These are phyloP conservation scores for Sebastes miniatus DNA, from an alignment of 2,797 vertebrate genomes.

Conservation along the genomic window DNA sequence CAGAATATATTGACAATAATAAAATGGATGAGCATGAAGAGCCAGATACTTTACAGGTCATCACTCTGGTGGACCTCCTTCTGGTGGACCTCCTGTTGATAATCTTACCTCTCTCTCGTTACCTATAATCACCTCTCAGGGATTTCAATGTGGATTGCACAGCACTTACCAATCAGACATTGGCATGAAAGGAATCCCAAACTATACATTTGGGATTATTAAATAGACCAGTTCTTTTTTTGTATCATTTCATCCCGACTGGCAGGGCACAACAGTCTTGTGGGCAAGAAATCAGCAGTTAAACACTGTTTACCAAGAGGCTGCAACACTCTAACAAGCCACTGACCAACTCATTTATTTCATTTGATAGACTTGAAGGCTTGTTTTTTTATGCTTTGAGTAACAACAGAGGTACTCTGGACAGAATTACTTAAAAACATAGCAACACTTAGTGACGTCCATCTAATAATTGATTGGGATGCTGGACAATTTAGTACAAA, in stretches of 20 bases:
- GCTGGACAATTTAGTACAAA: not conserved
- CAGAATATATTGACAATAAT: not conserved
- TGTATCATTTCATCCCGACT: not conserved
- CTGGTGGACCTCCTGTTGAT: not conserved
- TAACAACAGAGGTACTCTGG: not conserved
- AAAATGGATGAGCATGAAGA: not conserved
- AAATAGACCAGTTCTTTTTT: not conserved
- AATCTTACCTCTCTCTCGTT: not conserved
- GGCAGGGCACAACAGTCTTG: not conserved
- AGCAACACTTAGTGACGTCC: not conserved
- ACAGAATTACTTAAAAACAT: no score
- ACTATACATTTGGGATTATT: not conserved
- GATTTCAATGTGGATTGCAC: not conserved
- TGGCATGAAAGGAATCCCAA: not conserved
- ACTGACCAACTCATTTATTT: not conserved
- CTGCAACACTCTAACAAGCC: not conserved
- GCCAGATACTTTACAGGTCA: not conserved
- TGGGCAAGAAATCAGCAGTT: not conserved
- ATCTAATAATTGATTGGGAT: not conserved
- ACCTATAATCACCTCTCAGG: constrained; percentile 6
- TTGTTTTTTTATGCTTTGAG: not conserved
- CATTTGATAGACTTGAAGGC: not conserved
- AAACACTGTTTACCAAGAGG: not conserved
- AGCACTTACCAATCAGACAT: not conserved
- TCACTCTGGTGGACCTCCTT: not conserved